Evolutionary conservation across 2,888 invertebrate species (phyloP), one percentile per base, ranked within the genome.

Genomic region (Scrobipalpa atriplicella): DNA sequence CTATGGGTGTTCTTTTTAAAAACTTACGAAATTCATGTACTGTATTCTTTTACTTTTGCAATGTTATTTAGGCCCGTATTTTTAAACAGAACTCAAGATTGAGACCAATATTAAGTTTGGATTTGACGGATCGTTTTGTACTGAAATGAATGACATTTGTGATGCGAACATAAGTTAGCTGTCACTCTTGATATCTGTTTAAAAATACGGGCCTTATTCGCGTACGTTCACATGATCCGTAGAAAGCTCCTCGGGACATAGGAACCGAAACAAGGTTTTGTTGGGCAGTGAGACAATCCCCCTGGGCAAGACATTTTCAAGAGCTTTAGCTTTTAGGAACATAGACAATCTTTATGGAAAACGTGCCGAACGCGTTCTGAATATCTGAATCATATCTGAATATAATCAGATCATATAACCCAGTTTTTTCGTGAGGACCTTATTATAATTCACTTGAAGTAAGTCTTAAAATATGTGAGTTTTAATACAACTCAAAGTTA

Each of bases 231-330:
- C 36, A 38, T 16, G 38, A 3, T 58, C 16, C n/a, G 58, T 38
- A 58, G 38, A 58, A 38, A 58, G 21, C 38, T 38, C n/a, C 85
- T 78, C 75, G 75, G 79, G 85, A 81, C 82, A 86, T 87, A 85
- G 86, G 84, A 83, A 84, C 75, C 82, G 86, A 85, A 89, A 91
- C 87, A 84, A 86, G 89, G 85, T 87, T 89, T 84, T 83, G 85
- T 84, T 85, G 79, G 72, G 75, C 75, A 75, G 78, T 78, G 83
- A 85, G 82, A 84, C 85, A 84, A 84, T 87, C 80, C 85, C 82
- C 80, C 70, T 75, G 78, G 81, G 85, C 81, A 79, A 81, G 76
- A 81, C 79, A 80, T 79, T 83, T 78, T 76, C 79, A 79, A 82
- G 79, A 73, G 71, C 70, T 73, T 71, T 72, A 74, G 67, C 69